Evolutionary conservation across 2,888 invertebrate species (phyloP).

Genomic region (Barypeithes pellucidus): DNA sequence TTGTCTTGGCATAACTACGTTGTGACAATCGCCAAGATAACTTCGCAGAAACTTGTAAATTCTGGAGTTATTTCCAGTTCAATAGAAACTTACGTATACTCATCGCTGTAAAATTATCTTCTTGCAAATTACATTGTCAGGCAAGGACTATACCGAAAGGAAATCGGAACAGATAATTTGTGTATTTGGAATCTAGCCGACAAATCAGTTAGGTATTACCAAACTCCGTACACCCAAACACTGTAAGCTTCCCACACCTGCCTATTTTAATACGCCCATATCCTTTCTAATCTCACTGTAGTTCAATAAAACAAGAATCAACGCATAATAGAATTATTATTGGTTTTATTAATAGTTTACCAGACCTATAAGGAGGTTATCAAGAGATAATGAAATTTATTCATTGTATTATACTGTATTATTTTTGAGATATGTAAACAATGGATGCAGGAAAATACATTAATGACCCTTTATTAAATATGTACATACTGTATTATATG

Average conservation of each 20-base stretch:
- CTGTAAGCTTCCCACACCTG: conserved; percentile 25
- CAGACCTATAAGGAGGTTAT: conserved; percentile 14
- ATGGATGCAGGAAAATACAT: not conserved
- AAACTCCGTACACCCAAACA: conserved; percentile 14
- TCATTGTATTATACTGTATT: not conserved
- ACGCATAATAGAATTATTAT: conserved; percentile 20
- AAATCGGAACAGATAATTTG: no score
- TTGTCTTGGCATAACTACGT: no score
- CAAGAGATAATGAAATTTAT: not conserved
- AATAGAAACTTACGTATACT: no score
- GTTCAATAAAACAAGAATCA: conserved; percentile 27
- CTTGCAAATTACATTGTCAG: no score
- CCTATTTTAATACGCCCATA: conserved; percentile 38
- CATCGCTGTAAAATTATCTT: no score
- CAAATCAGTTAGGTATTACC: conserved; percentile 12
- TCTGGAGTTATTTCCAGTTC: no score
- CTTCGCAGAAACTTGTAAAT: no score
- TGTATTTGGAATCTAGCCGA: not conserved
- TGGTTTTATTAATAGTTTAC: not conserved
- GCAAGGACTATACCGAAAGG: no score
- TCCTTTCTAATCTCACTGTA: conserved; percentile 40
- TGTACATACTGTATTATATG: no score
- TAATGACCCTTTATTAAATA: not conserved
- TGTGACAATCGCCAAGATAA: no score
- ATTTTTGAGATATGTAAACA: not conserved